phyloP scores from a whole-genome alignment of 2,888 invertebrate genomes.

The Prosapia bicincta region DNA sequence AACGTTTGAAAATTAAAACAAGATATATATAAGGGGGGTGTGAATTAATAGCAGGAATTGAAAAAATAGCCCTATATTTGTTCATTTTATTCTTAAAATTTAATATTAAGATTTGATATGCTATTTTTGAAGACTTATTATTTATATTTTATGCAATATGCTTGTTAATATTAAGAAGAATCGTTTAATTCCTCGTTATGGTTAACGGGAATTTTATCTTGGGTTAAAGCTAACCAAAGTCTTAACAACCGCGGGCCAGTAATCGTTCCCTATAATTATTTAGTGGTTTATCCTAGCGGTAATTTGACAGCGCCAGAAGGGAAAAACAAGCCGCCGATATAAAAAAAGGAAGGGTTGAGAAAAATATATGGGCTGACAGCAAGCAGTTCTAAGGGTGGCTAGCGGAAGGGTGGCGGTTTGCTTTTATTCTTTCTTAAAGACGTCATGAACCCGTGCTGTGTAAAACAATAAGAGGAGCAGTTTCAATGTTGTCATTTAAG shows the following conservation, averaged over 20 bases:
- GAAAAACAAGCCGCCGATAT: slow-evolving; percentile 34
- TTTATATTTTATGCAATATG: too few relatives aligned
- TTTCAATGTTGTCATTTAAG: too few relatives aligned
- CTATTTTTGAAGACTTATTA: too few relatives aligned
- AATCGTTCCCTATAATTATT: slow-evolving; percentile 26
- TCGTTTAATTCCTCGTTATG: too few relatives aligned
- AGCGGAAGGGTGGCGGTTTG: slow-evolving; percentile 32
- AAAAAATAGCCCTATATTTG: too few relatives aligned
- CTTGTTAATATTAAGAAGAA: too few relatives aligned
- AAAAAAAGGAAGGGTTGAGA: slow-evolving; percentile 38
- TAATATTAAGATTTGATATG: too few relatives aligned
- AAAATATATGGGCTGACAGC: slow-evolving; percentile 30
- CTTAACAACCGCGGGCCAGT: not conserved
- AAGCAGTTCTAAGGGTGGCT: slow-evolving; percentile 15
- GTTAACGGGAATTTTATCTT: not conserved
- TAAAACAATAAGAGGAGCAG: too few relatives aligned
- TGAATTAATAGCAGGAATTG: too few relatives aligned
- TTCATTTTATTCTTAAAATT: too few relatives aligned
- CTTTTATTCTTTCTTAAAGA: slow-evolving; percentile 1
- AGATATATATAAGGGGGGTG: too few relatives aligned
- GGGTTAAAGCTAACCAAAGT: not conserved
- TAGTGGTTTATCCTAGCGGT: slow-evolving; percentile 29
- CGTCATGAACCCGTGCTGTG: not conserved
- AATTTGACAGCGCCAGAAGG: slow-evolving; percentile 31
- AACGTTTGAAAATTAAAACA: too few relatives aligned